Percentiles rank a stretch among this genome's conserved stretches.
These are phyloP conservation scores for Acanthaster planci DNA, from an alignment of 35 echinoderm and acorn worm genomes.

Conservation along the genomic window DNA sequence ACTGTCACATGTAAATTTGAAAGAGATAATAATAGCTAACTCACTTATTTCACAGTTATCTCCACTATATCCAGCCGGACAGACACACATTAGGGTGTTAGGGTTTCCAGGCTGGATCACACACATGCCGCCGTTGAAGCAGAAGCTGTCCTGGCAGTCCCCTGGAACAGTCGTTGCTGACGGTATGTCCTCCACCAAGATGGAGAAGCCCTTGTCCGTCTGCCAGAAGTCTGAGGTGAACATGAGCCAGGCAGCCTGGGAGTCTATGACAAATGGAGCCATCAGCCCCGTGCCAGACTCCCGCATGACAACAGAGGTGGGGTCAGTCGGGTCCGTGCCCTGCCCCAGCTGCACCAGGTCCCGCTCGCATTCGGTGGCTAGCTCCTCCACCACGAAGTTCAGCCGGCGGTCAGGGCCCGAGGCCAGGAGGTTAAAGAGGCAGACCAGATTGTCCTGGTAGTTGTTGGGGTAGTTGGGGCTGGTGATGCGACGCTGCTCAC, in stretches of 20 bases:
- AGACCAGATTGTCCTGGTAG: conserved; percentile 70
- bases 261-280: conserved; percentile 15
- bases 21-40: not conserved
- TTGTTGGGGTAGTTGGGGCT: conserved; percentile 91
- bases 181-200: conserved; percentile 24
- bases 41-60: conserved; percentile 72
- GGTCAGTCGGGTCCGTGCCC: conserved; percentile 49
- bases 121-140: conserved; percentile 71
- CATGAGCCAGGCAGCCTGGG: not conserved
- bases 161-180: not conserved
- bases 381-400: conserved; percentile 52
- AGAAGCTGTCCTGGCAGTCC: conserved; percentile 49
- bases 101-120: not conserved
- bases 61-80: conserved; percentile 61
- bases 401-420: conserved; percentile 40
- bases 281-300: conserved; percentile 13
- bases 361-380: conserved; percentile 67
- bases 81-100: conserved; percentile 43
- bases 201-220: conserved; percentile 14
- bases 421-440: conserved; percentile 65
- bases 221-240: conserved; percentile 13
- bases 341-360: conserved; percentile 73
- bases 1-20: not conserved
- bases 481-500: conserved; percentile 42
- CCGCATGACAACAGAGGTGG: conserved; percentile 29